phyloP scores from a whole-genome alignment of 2,113 vertebrate genomes.

The Synchiropus splendidus region DNA sequence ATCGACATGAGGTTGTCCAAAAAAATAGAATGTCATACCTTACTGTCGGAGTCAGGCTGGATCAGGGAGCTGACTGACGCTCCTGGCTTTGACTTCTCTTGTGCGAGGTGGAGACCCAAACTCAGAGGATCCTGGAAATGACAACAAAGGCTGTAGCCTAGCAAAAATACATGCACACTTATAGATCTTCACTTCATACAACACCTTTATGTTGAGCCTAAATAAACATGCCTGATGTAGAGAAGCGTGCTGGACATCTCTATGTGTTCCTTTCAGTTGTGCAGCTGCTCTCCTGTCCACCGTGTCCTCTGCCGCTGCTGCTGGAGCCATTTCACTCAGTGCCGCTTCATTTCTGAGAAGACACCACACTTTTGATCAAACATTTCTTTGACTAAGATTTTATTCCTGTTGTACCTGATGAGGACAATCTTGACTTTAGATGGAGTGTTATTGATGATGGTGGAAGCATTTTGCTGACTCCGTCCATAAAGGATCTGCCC shows the following conservation, averaged over 20 bases:
- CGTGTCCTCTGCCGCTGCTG: conserved; percentile 46
- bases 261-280: conserved; percentile 14
- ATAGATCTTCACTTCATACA: too few relatives aligned
- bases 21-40: conserved; percentile 54
- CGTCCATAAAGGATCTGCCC: conserved; percentile 89
- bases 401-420: conserved; percentile 68
- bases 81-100: conserved; percentile 68
- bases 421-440: conserved; percentile 88
- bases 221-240: conserved; percentile 38
- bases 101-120: conserved; percentile 73
- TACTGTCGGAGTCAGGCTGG: conserved; percentile 71
- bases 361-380: conserved; percentile 1
- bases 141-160: not conserved
- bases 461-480: conserved; percentile 86
- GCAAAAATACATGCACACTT: not conserved
- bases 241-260: conserved; percentile 27
- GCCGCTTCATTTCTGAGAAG: conserved; percentile 73
- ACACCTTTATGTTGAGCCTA: not conserved
- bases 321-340: conserved; percentile 69
- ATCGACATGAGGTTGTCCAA: not conserved
- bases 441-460: conserved; percentile 79
- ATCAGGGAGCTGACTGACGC: conserved; percentile 70
- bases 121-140: conserved; percentile 70
- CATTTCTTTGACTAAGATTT: not conserved
- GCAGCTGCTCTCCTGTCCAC: conserved; percentile 30